phyloP scores from a whole-genome alignment of 2,113 vertebrate species.

The Alouatta palliata region DNA sequence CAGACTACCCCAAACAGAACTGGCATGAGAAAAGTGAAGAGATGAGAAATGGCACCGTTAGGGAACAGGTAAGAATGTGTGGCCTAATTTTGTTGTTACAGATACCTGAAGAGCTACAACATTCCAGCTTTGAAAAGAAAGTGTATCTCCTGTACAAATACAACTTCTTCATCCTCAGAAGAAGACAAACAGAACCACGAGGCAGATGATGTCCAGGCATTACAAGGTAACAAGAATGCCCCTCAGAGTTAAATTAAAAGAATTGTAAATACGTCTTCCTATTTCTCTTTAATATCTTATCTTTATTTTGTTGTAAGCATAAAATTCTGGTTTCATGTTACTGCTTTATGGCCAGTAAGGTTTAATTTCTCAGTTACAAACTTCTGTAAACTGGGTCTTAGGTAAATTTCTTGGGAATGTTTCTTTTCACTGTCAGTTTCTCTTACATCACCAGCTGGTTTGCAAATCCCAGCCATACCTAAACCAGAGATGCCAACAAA shows the following conservation, averaged over 20 bases:
- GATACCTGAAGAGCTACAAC: constrained; percentile 91
- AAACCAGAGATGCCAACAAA: constrained; percentile 46
- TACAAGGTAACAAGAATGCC: constrained; percentile 80
- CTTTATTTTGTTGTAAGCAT: background rate
- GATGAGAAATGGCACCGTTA: background rate
- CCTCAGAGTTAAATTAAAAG: accelerated
- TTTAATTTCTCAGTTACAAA: background rate
- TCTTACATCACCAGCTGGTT: constrained; percentile 62
- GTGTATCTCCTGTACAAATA: constrained; percentile 85
- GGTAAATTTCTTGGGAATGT: background rate
- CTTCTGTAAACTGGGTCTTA: background rate
- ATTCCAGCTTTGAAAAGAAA: constrained; percentile 91
- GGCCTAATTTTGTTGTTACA: constrained; percentile 67
- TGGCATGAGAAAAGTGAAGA: background rate
- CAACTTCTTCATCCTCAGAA: constrained; percentile 89
- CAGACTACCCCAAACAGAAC: no score
- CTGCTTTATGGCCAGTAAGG: background rate
- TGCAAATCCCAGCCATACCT: constrained; percentile 79
- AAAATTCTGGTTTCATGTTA: background rate
- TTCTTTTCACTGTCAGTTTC: constrained; percentile 73
- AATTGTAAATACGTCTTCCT: accelerated
- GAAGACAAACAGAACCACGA: constrained; percentile 84
- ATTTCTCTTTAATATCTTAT: background rate
- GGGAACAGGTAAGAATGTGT: background rate
- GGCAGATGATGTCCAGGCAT: constrained; percentile 60